A percentile compares a stretch with the other conserved stretches of the same genome.
phyloP scores from a whole-genome alignment of 2,797 vertebrate species.

The Xenops minutus region DNA sequence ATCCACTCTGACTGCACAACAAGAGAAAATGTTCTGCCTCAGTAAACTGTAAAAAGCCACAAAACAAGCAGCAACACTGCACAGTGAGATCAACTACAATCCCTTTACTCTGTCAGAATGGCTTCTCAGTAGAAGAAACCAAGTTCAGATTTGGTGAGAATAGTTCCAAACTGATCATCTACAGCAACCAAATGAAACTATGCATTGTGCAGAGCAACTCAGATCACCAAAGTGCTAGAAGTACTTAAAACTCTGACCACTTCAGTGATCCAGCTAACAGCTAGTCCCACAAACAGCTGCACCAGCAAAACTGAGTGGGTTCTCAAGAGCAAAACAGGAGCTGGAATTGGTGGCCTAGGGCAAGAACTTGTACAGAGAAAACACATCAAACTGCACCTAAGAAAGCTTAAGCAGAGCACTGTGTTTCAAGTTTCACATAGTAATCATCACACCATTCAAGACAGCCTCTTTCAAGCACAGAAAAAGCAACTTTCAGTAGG shows the following conservation, averaged over 20 bases:
- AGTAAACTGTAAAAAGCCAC: neutral
- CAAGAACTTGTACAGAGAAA: neutral
- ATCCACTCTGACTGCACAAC: neutral
- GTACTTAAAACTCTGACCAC: neutral
- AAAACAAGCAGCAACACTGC: neutral
- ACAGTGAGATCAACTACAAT: neutral
- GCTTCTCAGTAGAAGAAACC: neutral
- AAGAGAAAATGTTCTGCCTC: neutral
- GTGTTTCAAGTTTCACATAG: neutral
- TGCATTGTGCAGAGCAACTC: neutral
- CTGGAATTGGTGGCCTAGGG: neutral
- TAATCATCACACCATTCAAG: neutral
- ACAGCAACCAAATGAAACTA: neutral
- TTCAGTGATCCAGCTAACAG: neutral
- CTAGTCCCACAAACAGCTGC: neutral
- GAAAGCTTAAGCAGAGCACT: neutral
- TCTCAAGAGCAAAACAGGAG: neutral
- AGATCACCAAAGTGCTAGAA: neutral
- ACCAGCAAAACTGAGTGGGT: neutral
- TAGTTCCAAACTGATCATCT: neutral
- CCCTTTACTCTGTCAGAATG: neutral
- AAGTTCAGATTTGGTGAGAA: neutral
- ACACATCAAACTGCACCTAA: neutral
- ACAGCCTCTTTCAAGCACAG: neutral
- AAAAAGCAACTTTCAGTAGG: neutral